Percentiles rank a stretch among this genome's conserved stretches.
Conservation (phyloP, 2,797 vertebrate species). For the Carduelis carduelis region DNA sequence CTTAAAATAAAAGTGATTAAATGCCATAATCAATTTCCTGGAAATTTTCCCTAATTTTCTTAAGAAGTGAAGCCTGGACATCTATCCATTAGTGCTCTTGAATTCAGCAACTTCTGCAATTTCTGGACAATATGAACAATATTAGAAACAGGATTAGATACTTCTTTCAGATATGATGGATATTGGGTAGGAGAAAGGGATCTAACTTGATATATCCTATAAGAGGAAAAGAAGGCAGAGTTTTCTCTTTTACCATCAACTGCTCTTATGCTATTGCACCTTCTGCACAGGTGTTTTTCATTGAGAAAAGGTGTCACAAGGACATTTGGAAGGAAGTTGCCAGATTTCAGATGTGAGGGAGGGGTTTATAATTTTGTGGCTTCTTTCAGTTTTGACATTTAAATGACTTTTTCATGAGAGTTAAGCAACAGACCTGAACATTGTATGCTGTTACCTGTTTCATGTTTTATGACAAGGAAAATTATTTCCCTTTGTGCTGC, state of each 20-base stretch:
- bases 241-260: neutral
- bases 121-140: neutral
- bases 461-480: neutral
- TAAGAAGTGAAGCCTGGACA: neutral
- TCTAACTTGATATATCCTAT: neutral
- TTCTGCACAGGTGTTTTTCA: neutral
- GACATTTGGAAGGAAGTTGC: neutral
- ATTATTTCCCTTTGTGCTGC: neutral
- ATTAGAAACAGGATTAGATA: neutral
- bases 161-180: neutral
- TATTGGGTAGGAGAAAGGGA: neutral
- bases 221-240: neutral
- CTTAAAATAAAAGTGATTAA: neutral
- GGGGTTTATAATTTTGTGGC: neutral
- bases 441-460: neutral
- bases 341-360: neutral
- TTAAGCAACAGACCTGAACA: neutral
- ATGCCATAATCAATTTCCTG: neutral
- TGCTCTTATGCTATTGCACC: neutral
- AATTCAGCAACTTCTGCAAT: neutral
- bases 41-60: neutral
- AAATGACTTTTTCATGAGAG: neutral
- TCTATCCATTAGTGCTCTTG: neutral
- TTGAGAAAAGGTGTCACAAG: neutral
- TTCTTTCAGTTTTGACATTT: neutral